Base-by-base conservation (phyloP, 2,888 invertebrate genomes). In the Lampropteryx suffumata region DNA sequence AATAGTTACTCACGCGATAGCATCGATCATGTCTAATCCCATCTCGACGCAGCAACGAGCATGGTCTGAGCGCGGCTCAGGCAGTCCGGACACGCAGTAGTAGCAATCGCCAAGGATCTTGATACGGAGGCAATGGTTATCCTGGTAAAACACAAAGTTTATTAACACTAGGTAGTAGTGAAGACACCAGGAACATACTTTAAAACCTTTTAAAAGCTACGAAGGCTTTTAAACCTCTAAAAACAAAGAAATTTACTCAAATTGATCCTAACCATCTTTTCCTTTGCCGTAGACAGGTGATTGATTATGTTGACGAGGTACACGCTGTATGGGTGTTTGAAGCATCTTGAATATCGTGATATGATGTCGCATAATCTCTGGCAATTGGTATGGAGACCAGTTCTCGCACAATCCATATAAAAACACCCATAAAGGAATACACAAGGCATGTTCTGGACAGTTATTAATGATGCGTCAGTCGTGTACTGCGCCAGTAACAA, bases 101-200 rank as follows among this genome's bases (percentile, higher is more conserved):
- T 98, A 98, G 76, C 98, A 98, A 85, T 98, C 97, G 40, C 98
- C 98, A 62, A 96, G 91, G 74, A 96, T 95, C 88, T 95, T 95
- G 73, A 96, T 96, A 64, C 95, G 92, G 69, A 96, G 91, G 74
- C 95, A 96, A 74, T 95, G 95, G 82, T 96, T 96, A 70, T 96
- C 95, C 95, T 95, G 75, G 7, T 24, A 6, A 6, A 24, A 7
- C 6, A 24, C 6, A 5, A 24, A 24, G 17, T 17, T 17, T 17
- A 2, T 24, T 24, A 24, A 6, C 3, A 24, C 24, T 7, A 24
- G 3, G 1, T 24, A 24, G n/a, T 17, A 17, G 17, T 4, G 17
- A 17, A 17, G 17, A 17, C 17, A 17, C 17, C 17, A 17, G 17
- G n/a, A n/a, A n/a, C n/a, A n/a, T n/a, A n/a, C n/a, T n/a, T n/a